Conservation (phyloP, 2,888 invertebrate genomes). For the Hypolimnas misippus region DNA sequence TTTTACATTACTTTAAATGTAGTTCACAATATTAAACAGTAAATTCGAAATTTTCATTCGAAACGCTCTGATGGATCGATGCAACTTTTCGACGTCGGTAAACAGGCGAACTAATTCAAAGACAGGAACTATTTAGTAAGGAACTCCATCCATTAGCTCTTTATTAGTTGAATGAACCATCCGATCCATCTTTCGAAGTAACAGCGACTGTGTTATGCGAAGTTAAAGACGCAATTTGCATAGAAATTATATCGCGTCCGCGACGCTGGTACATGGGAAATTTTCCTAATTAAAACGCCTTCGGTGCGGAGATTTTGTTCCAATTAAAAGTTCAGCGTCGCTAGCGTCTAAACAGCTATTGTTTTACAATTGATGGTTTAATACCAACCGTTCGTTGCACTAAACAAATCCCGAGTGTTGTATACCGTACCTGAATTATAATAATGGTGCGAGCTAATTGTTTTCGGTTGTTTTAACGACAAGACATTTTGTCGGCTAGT, state of each 20-base stretch:
- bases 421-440: too few relatives aligned
- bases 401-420: conserved; percentile 8
- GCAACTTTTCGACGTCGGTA: conserved; percentile 9
- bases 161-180: conserved; percentile 40
- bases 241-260: conserved; percentile 81
- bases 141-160: conserved; percentile 27
- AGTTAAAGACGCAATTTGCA: conserved; percentile 82
- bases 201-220: conserved; percentile 64
- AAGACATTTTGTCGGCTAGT: too few relatives aligned
- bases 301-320: conserved; percentile 76
- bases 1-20: too few relatives aligned
- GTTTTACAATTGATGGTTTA: conserved; percentile 37
- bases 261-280: conserved; percentile 76
- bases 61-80: conserved; percentile 2
- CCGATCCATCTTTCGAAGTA: conserved; percentile 53
- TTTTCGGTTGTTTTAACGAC: too few relatives aligned
- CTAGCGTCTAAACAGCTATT: conserved; percentile 34
- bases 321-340: conserved; percentile 80
- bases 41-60: conserved; percentile 1
- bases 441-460: too few relatives aligned
- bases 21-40: background rate
- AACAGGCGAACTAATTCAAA: conserved; percentile 12
- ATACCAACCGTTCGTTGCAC: conserved; percentile 23
- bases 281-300: conserved; percentile 83
- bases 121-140: conserved; percentile 16